Conservation (phyloP, 1,140 invertebrate genomes). For the Choristoneura fumiferana region DNA sequence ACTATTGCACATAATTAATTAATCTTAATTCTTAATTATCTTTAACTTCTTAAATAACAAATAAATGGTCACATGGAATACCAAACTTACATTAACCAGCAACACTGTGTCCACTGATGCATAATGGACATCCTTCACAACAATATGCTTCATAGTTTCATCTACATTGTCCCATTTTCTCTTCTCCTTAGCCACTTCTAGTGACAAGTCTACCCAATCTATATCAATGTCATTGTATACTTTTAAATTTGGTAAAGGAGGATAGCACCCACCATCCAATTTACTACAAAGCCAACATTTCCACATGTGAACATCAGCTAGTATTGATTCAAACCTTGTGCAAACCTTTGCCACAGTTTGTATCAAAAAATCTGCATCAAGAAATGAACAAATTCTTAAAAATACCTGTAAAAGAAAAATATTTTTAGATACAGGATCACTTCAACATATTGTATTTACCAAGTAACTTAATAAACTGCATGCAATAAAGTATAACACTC, state of each 20-base stretch:
- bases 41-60: too few species aligned
- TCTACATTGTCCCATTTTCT: slow-evolving; percentile 65
- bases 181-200: slow-evolving; percentile 62
- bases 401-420: slow-evolving; percentile 62
- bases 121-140: slow-evolving; percentile 69
- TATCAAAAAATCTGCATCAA: slow-evolving; percentile 66
- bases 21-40: too few species aligned
- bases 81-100: slow-evolving; percentile 68
- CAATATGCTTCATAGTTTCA: slow-evolving; percentile 57
- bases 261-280: slow-evolving; percentile 54
- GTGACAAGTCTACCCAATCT: slow-evolving; percentile 66
- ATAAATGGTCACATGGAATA: neutral
- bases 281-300: slow-evolving; percentile 66
- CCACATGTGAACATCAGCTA: slow-evolving; percentile 69
- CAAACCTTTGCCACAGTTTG: slow-evolving; percentile 66
- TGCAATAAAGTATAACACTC: too few species aligned
- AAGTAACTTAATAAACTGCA: too few species aligned
- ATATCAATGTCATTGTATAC: slow-evolving; percentile 45
- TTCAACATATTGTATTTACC: too few species aligned
- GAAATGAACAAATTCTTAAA: slow-evolving; percentile 72
- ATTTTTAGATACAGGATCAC: too few species aligned
- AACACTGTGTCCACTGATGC: slow-evolving; percentile 72
- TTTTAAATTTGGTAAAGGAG: slow-evolving; percentile 55
- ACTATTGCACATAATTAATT: too few species aligned
- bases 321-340: slow-evolving; percentile 65